phyloP scores from a whole-genome alignment of 2,113 vertebrate species.

The Eonycteris spelaea region DNA sequence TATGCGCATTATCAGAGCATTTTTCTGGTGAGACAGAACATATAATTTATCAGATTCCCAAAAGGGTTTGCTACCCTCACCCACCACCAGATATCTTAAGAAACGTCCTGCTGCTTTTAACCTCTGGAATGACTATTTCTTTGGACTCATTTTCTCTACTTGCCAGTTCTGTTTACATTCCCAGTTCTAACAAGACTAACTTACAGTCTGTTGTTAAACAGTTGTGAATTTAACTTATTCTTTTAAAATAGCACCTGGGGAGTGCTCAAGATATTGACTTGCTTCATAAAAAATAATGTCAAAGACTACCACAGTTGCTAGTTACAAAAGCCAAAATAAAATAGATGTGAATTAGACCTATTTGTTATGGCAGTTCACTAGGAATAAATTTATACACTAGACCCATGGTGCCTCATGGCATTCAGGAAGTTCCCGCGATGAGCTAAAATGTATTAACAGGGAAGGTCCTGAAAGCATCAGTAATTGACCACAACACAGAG shows the following conservation, averaged over 20 bases:
- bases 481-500: background rate
- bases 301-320: constrained; percentile 32
- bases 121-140: background rate
- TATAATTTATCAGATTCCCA: background rate
- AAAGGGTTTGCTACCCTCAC: background rate
- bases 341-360: background rate
- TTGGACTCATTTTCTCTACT: constrained; percentile 28
- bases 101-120: background rate
- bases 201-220: constrained; percentile 53
- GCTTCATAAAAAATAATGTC: constrained; percentile 61
- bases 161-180: constrained; percentile 49
- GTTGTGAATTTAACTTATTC: constrained; percentile 38
- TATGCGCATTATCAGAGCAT: background rate
- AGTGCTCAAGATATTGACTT: constrained; percentile 48
- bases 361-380: constrained; percentile 27
- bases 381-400: constrained; percentile 16
- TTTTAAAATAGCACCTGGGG: constrained; percentile 60
- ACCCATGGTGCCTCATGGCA: background rate
- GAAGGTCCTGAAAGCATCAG: background rate
- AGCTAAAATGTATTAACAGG: background rate
- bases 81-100: background rate
- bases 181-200: constrained; percentile 34
- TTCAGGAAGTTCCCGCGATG: background rate
- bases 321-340: constrained; percentile 44
- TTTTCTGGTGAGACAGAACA: background rate